These are phyloP conservation scores for Oreohelix idahoensis DNA, from an alignment of 1,140 invertebrate species.

Conservation along the genomic window DNA sequence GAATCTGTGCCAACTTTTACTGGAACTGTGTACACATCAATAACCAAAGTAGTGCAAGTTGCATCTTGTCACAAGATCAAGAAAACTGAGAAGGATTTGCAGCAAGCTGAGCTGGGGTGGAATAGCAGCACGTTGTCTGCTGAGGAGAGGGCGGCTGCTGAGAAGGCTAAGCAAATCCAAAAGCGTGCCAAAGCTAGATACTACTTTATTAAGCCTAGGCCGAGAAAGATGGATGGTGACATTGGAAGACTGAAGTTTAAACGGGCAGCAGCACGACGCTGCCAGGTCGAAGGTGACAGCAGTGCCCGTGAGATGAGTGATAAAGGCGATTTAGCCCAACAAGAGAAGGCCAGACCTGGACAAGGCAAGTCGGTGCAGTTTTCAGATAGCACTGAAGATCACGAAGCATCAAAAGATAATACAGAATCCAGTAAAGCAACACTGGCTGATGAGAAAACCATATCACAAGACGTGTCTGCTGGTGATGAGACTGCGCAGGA, in stretches of 20 bases:
- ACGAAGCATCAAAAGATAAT: background rate
- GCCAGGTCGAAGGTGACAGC: background rate
- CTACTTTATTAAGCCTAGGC: background rate
- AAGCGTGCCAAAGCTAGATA: constrained; percentile 1
- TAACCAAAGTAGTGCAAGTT: constrained; percentile 8
- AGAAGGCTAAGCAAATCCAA: background rate
- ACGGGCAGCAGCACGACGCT: background rate
- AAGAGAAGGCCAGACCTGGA: background rate
- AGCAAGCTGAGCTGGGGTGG: constrained; percentile 24
- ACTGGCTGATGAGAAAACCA: background rate
- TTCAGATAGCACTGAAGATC: constrained; percentile 23
- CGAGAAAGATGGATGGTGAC: background rate
- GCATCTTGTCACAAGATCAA: background rate
- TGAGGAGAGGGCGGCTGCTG: background rate
- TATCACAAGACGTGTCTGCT: too few relatives aligned
- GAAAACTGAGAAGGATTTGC: constrained; percentile 18
- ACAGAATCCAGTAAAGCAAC: background rate
- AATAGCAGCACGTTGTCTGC: constrained; percentile 6
- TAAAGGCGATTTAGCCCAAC: background rate
- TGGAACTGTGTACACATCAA: background rate
- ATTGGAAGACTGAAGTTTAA: background rate
- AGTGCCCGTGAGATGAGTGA: background rate
- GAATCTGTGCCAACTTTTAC: constrained; percentile 5
- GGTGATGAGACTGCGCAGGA: too few relatives aligned
- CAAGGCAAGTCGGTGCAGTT: constrained; percentile 25